Percentiles rank a stretch among this genome's conserved stretches.
phyloP scores from a whole-genome alignment of 2,113 vertebrate genomes.

The Alces alces region DNA sequence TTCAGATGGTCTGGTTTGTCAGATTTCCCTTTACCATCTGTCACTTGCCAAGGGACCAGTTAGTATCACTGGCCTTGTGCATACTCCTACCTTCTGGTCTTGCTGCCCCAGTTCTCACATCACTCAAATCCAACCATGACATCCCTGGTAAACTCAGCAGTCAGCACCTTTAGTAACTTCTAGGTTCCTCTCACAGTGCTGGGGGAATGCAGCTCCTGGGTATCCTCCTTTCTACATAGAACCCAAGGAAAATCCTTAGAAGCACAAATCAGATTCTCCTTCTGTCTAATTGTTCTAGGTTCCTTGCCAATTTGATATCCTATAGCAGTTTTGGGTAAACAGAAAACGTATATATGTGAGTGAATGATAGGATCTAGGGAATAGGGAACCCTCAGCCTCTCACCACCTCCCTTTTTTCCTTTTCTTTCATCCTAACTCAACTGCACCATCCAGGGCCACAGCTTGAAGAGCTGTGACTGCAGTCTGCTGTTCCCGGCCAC shows the following conservation, averaged over 20 bases:
- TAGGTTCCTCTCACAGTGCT: fast-evolving
- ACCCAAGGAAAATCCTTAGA: not conserved
- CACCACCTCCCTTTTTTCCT: not conserved
- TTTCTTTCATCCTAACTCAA: not conserved
- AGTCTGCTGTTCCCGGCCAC: not conserved
- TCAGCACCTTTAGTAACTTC: not conserved
- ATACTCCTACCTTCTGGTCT: not conserved
- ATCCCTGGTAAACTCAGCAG: fast-evolving
- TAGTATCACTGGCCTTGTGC: not conserved
- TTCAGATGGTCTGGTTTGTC: not conserved
- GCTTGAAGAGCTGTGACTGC: not conserved
- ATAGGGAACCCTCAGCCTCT: not conserved
- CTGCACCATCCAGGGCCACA: fast-evolving
- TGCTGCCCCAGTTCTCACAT: not conserved
- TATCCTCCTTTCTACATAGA: not conserved
- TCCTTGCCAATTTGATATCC: not conserved
- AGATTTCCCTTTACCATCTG: not conserved
- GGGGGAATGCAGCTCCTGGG: not conserved
- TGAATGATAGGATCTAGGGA: not conserved
- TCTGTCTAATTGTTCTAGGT: not conserved
- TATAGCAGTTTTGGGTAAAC: not conserved
- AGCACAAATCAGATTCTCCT: not conserved
- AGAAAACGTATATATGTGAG: not conserved
- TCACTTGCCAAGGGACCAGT: not conserved
- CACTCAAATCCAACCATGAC: not conserved